Evolutionary conservation across 30 jellyfish, hydroid and myxozoan species (phyloP).

Genomic region (Pseudorhiza aurosa): DNA sequence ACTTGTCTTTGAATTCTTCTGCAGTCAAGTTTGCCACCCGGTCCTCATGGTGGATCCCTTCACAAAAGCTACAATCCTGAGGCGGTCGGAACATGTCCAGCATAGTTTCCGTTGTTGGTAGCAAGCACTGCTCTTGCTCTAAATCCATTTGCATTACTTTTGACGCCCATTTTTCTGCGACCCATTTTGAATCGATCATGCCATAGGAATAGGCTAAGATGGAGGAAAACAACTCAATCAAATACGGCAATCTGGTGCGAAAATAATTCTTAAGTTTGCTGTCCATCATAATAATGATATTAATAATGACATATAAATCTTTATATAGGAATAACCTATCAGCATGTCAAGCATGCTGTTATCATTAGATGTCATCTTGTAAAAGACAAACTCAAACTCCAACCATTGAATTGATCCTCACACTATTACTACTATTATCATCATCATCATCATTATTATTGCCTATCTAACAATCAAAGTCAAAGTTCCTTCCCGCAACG

Average conservation of each 20-base stretch:
- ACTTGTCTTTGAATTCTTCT: slow-evolving; percentile 73
- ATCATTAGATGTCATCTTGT: no score
- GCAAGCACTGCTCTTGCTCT: slow-evolving; percentile 62
- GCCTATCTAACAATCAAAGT: no score
- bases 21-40: slow-evolving; percentile 75
- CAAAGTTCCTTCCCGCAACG: no score
- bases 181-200: slow-evolving; percentile 13
- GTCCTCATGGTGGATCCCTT: slow-evolving; percentile 66
- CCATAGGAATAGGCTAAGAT: slow-evolving; percentile 16
- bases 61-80: slow-evolving; percentile 81
- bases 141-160: slow-evolving; percentile 55
- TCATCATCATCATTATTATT: no score
- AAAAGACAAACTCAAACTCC: no score
- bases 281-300: no score
- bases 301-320: no score
- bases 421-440: no score
- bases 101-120: slow-evolving; percentile 63
- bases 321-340: no score
- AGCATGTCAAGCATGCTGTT: no score
- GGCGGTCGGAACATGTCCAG: slow-evolving; percentile 91
- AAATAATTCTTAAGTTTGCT: no score
- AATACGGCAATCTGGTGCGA: neutral
- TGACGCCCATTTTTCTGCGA: slow-evolving; percentile 59
- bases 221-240: neutral
- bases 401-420: no score